Base-by-base conservation (phyloP, 2,113 vertebrate genomes). In the Vicugna pacos region DNA sequence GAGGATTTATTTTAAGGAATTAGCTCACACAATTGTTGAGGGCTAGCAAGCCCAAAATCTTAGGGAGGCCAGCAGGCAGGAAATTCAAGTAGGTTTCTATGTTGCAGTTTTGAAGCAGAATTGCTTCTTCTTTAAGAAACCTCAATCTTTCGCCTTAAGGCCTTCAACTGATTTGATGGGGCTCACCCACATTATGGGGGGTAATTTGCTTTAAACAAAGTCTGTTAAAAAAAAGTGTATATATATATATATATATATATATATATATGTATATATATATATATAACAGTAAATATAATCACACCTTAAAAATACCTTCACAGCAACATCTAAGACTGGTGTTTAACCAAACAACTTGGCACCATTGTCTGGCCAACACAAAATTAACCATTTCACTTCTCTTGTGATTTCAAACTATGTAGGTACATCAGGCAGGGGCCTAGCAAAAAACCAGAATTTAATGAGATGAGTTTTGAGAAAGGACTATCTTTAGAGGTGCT, bases 401-500 rank as follows among this genome's bases (percentile, higher is more conserved):
- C 13, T 42, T 76, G 35, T 77, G 22, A 83, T 22, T 92, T 94
- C 56, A 84, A 64, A 84, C 30, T 50, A 62, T 48, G 52, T 60
- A 24, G 30, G 13, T 79, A 12, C 46, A 60, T 86, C 28, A 60
- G 72, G 32, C 6, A 67, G 50, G 48, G 5, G 13, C 9, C 19
- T 48, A 85, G n/a, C 19, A 64, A 56, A 20, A 95, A 92, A 35
- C 48, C 48, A 69, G 38, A 93, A 90, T 67, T 96, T 58, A 86
- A 19, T 75, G 16, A 90, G 42, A 93, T 32, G 5, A 58, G 32
- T 69, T 90, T 79, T 77, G 30, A 38, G 15, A 62, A 95, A 84
- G 24, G 46, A 56, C 72, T 72, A 32, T 65, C 64, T 86, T 80
- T 75, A 90, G 46, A 90, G 35, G 16, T 30, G 20, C 42, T 46